Percentiles rank a stretch among this genome's conserved stretches.
These are phyloP conservation scores for Caenorhabditis sinica DNA, from an alignment of 2,888 invertebrate species.

Conservation along the genomic window DNA sequence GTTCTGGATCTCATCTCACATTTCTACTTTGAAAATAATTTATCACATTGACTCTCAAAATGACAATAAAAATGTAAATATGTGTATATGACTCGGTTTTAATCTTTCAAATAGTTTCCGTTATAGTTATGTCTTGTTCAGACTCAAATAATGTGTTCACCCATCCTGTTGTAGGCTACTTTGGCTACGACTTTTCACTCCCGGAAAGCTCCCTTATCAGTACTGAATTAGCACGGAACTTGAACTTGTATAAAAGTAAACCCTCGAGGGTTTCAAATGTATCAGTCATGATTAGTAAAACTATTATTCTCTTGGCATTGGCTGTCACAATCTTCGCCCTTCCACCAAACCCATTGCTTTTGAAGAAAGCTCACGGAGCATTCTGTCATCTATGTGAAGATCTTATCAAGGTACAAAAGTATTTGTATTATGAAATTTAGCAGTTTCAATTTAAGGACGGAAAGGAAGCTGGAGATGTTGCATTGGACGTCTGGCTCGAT, in stretches of 20 bases:
- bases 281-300: conserved; percentile 11
- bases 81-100: not conserved
- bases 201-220: conserved; percentile 39
- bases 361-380: conserved; percentile 56
- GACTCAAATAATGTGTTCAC: no score
- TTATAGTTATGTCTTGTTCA: no score
- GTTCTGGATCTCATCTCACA: not conserved
- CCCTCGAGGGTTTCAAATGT: not conserved
- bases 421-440: not conserved
- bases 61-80: no score
- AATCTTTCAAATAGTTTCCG: no score
- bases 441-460: conserved; percentile 28
- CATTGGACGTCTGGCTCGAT: conserved; percentile 45
- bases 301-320: not conserved
- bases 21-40: conserved; percentile 4
- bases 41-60: not conserved
- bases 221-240: conserved; percentile 48
- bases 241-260: conserved; percentile 23
- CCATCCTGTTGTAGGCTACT: conserved; percentile 39
- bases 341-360: conserved; percentile 26
- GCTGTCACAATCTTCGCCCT: not conserved
- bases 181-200: not conserved
- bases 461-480: conserved; percentile 55
- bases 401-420: conserved; percentile 44
- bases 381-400: conserved; percentile 61